Conservation (phyloP, 2,797 vertebrate genomes). For the Aeoliscus strigatus region DNA sequence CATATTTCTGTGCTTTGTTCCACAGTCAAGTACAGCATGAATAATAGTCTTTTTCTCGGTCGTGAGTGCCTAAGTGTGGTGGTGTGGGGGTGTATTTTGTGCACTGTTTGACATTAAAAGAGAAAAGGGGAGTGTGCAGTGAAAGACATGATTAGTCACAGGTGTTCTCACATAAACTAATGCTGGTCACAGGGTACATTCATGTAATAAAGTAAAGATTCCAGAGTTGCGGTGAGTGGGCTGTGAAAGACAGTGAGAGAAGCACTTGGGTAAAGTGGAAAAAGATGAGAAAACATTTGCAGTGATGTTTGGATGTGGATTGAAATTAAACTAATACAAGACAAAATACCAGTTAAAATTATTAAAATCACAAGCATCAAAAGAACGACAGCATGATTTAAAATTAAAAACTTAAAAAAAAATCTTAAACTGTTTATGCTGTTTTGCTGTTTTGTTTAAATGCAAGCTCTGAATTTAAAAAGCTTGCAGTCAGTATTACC, state of each 20-base stretch:
- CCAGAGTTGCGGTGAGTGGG: constrained; percentile 42
- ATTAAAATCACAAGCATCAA: no score
- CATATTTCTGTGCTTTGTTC: constrained; percentile 10
- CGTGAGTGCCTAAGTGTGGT: constrained; percentile 47
- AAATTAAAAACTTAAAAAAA: no score
- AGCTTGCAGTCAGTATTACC: no score
- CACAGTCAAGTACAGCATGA: constrained; percentile 36
- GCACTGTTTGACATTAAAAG: constrained; percentile 57
- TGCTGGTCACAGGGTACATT: constrained; percentile 27
- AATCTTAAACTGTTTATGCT: no score
- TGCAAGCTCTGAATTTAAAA: constrained; percentile 4
- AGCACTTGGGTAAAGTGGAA: constrained; percentile 19
- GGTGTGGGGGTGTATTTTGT: constrained; percentile 56
- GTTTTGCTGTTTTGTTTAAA: constrained; percentile 4
- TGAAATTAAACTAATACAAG: no score
- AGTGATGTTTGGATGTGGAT: no score
- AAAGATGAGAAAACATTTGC: constrained; percentile 12
- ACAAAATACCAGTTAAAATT: no score
- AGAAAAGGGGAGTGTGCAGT: constrained; percentile 49
- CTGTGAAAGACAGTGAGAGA: constrained; percentile 33
- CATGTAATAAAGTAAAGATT: constrained; percentile 46
- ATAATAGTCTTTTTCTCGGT: constrained; percentile 52
- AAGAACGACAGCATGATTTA: no score
- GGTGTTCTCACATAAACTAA: constrained; percentile 58
- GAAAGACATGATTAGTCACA: constrained; percentile 64